phyloP scores from a whole-genome alignment of 2,113 vertebrate genomes.

The Ceyx cyanopectus region DNA sequence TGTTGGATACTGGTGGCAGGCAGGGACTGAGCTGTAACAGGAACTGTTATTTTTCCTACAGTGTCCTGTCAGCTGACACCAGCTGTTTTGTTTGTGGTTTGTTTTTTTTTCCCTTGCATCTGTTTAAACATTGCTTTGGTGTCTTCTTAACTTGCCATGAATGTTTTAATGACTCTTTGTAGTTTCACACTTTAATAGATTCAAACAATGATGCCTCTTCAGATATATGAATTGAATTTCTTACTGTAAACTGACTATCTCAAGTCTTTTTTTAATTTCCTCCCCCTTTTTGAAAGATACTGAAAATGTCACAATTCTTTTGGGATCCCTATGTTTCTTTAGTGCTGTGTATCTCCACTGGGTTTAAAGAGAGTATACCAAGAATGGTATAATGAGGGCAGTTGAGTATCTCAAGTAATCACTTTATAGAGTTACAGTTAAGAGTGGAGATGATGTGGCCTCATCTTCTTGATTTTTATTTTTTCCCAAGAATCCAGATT shows the following conservation, averaged over 20 bases:
- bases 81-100: no score
- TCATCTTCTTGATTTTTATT: neutral
- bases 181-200: neutral
- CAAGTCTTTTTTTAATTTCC: no score
- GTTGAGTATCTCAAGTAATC: neutral
- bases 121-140: neutral
- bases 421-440: neutral
- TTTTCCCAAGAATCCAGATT: neutral
- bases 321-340: neutral
- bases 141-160: neutral
- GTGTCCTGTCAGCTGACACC: neutral
- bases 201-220: neutral
- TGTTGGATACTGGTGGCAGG: rapidly evolving
- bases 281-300: neutral
- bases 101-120: neutral
- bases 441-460: neutral
- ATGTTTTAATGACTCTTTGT: neutral
- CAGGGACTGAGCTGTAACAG: neutral
- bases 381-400: neutral
- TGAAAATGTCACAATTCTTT: neutral
- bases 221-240: neutral
- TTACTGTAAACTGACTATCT: neutral
- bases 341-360: neutral
- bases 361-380: neutral
- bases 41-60: neutral